Base-by-base conservation (phyloP, 2,888 invertebrate genomes). In the Cancer borealis region DNA sequence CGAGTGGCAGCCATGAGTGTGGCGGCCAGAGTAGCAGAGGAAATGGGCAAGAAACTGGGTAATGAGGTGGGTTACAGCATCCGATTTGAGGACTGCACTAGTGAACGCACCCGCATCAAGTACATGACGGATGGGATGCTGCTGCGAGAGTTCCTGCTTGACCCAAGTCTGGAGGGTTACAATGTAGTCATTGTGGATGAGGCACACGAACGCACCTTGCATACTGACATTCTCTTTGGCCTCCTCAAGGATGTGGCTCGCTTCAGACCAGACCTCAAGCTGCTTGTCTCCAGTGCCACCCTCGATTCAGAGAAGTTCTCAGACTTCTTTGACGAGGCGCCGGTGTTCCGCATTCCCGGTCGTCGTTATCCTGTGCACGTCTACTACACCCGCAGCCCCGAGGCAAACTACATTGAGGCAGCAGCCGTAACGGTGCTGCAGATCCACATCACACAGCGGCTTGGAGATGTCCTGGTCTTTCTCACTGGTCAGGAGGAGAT, bases 1-100 rank as follows among this genome's bases (percentile, higher is more conserved):
- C 97, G 99, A 96, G 99, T 99, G 1, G 99, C 99, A 45, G 99
- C 99, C 3, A 99, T 99, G 99, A 99, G 99, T n/a, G 99, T 99
- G 45, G 99, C 99, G 39, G 98, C 99, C 4, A 97, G 99, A 96
- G 99, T 99, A 0, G 98, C 99, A 3, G 98, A 99, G 96, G 99
- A 99, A 97, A 99, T 99, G 98, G 98, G 98, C 96, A 98, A 98
- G 0, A 99, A 99, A 97, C 97, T 99, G 47, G 99, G 60, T 96
- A 97, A 96, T 96, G 96, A 97, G 97, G 97, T 97, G 92, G 98
- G 98, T 21, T 98, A 98, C 96, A 97, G 97, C 96, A 99, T 99
- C 96, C 97, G 99, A 96, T 99, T 99, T 97, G 99, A 99, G 97
- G 99, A 99, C 96, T 99, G 99, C 96, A 99, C 99, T 0, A 99